phyloP scores from a whole-genome alignment of 2,113 vertebrate species.

The Platycercus adscitus region DNA sequence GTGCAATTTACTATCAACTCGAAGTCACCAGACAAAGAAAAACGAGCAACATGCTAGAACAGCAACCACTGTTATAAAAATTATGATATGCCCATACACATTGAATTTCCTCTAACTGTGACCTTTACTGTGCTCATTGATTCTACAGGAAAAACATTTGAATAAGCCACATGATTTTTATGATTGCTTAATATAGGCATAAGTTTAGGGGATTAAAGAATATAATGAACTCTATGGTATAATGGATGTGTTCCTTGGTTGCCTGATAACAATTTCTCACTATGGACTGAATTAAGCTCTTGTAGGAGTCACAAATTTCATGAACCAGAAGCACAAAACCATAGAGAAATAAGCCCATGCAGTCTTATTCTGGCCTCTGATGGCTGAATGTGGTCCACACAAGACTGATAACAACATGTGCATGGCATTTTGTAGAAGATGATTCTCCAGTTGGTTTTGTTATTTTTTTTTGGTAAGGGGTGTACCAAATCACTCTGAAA shows the following conservation, averaged over 20 bases:
- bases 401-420: not conserved
- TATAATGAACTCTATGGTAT: not conserved
- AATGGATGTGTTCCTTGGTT: not conserved
- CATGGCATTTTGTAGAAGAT: not conserved
- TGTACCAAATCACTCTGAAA: slow-evolving; percentile 6
- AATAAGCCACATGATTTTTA: not conserved
- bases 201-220: not conserved
- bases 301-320: not conserved
- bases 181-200: not conserved
- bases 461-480: not conserved
- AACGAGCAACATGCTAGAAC: not conserved
- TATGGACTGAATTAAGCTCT: not conserved
- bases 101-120: not conserved
- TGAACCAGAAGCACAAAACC: not conserved
- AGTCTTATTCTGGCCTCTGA: not conserved
- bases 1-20: not conserved
- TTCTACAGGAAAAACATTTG: not conserved
- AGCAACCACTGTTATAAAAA: not conserved
- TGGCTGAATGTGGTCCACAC: not conserved
- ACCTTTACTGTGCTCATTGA: not conserved
- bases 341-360: not conserved
- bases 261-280: not conserved
- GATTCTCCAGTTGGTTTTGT: not conserved
- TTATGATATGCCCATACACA: accelerated
- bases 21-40: not conserved